These are phyloP conservation scores for Apamea epomidion DNA, from an alignment of 2,888 invertebrate species.

Conservation along the genomic window DNA sequence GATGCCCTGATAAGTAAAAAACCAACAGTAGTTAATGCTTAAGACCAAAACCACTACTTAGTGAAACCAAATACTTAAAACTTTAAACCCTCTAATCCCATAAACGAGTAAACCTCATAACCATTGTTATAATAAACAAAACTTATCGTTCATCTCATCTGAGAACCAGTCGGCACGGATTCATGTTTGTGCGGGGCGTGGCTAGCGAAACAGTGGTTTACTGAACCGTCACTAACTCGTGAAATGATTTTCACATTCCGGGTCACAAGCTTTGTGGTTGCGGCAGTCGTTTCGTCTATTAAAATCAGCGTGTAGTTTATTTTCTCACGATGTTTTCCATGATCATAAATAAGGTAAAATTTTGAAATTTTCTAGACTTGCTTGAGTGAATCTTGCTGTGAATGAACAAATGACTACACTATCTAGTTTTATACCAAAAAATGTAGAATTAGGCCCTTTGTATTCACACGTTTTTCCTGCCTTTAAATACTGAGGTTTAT, in stretches of 20 bases:
- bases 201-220: not conserved
- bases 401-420: not conserved
- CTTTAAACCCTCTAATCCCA: constrained; percentile 8
- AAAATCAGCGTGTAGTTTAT: not conserved
- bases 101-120: constrained; percentile 8
- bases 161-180: constrained; percentile 60
- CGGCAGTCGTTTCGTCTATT: not conserved
- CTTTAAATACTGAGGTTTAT: no score
- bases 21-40: not conserved
- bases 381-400: not conserved
- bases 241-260: constrained; percentile 15
- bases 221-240: constrained; percentile 13
- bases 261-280: constrained; percentile 19
- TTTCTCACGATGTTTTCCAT: not conserved
- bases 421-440: no score
- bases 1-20: not conserved
- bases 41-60: not conserved
- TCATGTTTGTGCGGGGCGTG: constrained; percentile 50
- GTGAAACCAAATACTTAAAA: constrained; percentile 4
- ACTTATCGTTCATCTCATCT: constrained; percentile 61
- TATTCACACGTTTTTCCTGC: no score
- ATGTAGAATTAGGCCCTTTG: no score
- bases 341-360: not conserved
- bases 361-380: not conserved
- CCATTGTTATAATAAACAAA: constrained; percentile 26